A percentile compares a stretch with the other conserved stretches of the same genome.
Conservation (phyloP, 1,140 invertebrate species). For the Oppia nitens region DNA sequence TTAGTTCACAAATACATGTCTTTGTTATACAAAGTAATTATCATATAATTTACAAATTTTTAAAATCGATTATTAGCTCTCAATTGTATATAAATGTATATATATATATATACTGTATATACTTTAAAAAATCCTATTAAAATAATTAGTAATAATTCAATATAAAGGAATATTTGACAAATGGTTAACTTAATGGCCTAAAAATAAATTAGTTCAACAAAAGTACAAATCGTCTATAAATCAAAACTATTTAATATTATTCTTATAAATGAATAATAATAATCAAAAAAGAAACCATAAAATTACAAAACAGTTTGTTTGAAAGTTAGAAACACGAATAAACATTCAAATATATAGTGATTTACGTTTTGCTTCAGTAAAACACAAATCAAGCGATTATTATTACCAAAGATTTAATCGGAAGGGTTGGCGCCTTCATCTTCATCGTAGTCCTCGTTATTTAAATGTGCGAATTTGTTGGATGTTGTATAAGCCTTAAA, state of each 20-base stretch:
- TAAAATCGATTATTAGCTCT: neutral
- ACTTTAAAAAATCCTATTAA: neutral
- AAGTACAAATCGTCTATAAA: too few relatives aligned
- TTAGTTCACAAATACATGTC: too few relatives aligned
- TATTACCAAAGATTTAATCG: too few relatives aligned
- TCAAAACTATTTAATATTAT: neutral
- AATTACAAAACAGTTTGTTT: neutral
- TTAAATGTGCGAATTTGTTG: neutral
- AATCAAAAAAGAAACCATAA: neutral
- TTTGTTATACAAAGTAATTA: too few relatives aligned
- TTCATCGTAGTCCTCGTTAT: neutral
- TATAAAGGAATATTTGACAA: neutral
- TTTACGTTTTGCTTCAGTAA: neutral
- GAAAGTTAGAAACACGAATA: neutral
- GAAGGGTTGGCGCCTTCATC: neutral
- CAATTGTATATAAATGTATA: neutral
- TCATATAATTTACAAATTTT: too few relatives aligned
- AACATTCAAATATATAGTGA: neutral
- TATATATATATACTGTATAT: too few relatives aligned
- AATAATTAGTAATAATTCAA: neutral
- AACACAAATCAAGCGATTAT: too few relatives aligned
- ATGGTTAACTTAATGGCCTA: neutral
- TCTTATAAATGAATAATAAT: neutral
- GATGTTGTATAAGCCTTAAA: neutral
- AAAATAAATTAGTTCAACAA: neutral